phyloP scores from a whole-genome alignment of 2,888 invertebrate species.

The Pseudeuparius sepicola region DNA sequence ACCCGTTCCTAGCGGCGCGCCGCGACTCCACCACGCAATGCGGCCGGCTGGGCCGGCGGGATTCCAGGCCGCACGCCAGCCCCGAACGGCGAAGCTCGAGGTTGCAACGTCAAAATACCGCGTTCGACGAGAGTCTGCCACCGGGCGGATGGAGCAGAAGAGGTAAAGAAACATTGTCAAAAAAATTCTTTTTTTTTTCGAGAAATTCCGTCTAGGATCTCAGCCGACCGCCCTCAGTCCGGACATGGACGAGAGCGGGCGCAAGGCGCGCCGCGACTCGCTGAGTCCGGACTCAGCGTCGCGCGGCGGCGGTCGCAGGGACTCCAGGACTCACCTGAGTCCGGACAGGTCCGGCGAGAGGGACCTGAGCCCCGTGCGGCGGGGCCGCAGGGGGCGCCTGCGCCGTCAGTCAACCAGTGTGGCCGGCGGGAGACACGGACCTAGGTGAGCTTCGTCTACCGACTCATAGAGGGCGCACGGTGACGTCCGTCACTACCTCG shows the following conservation, averaged over 20 bases:
- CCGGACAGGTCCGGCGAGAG: constrained; percentile 68
- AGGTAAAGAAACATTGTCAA: no score
- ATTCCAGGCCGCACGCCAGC: constrained; percentile 46
- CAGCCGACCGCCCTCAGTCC: constrained; percentile 76
- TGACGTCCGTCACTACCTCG: no score
- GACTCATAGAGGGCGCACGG: no score
- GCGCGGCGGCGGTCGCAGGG: constrained; percentile 48
- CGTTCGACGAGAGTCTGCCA: constrained; percentile 78
- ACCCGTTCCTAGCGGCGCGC: constrained; percentile 46
- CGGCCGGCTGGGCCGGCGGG: constrained; percentile 52
- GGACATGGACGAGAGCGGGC: constrained; percentile 58
- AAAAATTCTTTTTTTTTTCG: no score
- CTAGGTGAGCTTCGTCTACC: no score
- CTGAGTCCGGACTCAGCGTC: constrained; percentile 86
- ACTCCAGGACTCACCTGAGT: constrained; percentile 68
- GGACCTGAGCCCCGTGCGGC: constrained; percentile 67
- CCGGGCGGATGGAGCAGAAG: constrained; percentile 53
- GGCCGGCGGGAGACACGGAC: constrained; percentile 40
- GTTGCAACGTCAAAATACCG: constrained; percentile 77
- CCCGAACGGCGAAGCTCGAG: constrained; percentile 34
- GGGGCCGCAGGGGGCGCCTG: constrained; percentile 58
- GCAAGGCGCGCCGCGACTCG: constrained; percentile 72
- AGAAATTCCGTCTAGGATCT: no score
- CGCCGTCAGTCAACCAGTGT: constrained; percentile 74
- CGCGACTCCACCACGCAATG: constrained; percentile 83